These are phyloP conservation scores for Lampris incognitus DNA, from an alignment of 2,113 vertebrate genomes.

Conservation along the genomic window DNA sequence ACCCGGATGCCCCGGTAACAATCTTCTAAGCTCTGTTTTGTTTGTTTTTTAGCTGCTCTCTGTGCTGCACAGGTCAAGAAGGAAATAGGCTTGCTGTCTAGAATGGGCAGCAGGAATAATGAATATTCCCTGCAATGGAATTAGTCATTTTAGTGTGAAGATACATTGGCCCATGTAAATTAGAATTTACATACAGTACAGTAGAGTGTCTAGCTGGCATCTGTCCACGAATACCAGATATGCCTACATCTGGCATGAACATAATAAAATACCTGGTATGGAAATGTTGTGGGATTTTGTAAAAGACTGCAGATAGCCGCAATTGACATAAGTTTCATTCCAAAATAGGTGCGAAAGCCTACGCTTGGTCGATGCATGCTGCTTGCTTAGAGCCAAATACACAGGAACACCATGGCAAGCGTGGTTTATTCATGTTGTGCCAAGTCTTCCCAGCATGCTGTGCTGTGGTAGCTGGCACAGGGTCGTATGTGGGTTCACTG, in stretches of 20 bases:
- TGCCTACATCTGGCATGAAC: slow-evolving; percentile 16
- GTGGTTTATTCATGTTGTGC: slow-evolving; percentile 69
- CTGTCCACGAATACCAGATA: not conserved
- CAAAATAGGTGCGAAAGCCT: slow-evolving; percentile 51
- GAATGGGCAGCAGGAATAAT: slow-evolving; percentile 7
- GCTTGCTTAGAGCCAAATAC: slow-evolving; percentile 50
- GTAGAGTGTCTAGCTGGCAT: slow-evolving; percentile 9
- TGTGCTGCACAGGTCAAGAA: slow-evolving; percentile 29
- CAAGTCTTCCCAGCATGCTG: slow-evolving; percentile 62
- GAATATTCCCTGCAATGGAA: too few species aligned
- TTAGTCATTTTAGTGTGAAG: slow-evolving; percentile 31
- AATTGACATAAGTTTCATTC: slow-evolving; percentile 38
- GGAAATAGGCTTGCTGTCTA: slow-evolving; percentile 16
- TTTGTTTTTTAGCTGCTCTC: slow-evolving; percentile 36
- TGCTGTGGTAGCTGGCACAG: slow-evolving; percentile 49
- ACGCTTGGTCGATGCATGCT: slow-evolving; percentile 46
- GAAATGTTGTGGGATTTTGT: slow-evolving; percentile 17
- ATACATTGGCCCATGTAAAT: slow-evolving; percentile 24
- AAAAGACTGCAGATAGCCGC: slow-evolving; percentile 32
- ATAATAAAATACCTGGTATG: not conserved
- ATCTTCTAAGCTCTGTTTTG: slow-evolving; percentile 62
- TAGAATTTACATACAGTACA: slow-evolving; percentile 23
- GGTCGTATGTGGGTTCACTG: slow-evolving; percentile 58
- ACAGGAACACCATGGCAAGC: slow-evolving; percentile 38
- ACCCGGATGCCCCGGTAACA: slow-evolving; percentile 42